Percentiles rank a stretch among this genome's conserved stretches.
These are phyloP conservation scores for Strigamia transsilvanica DNA, from an alignment of 2,888 invertebrate species.

Conservation along the genomic window DNA sequence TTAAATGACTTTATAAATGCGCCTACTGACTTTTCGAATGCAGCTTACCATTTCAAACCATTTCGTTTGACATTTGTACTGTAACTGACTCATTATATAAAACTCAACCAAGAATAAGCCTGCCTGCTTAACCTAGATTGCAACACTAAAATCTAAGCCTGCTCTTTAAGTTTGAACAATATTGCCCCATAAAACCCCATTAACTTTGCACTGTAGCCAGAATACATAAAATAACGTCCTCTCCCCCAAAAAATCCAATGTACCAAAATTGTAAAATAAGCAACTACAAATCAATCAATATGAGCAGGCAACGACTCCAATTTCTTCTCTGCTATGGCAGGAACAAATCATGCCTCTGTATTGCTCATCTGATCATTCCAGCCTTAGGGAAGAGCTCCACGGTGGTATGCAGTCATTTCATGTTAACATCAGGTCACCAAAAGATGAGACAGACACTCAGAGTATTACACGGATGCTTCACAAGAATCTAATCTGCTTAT, in stretches of 20 bases:
- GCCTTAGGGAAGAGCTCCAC: constrained; percentile 1
- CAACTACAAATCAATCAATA: constrained; percentile 21
- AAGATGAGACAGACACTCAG: constrained; percentile 32
- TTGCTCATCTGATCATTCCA: constrained; percentile 27
- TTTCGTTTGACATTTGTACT: too few relatives aligned
- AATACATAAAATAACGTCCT: background rate
- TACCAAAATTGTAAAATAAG: constrained; percentile 27
- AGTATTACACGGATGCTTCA: constrained; percentile 43
- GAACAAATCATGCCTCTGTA: constrained; percentile 33
- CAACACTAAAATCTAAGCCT: too few relatives aligned
- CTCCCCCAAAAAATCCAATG: background rate
- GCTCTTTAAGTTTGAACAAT: too few relatives aligned
- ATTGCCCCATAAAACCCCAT: too few relatives aligned
- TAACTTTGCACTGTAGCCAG: too few relatives aligned
- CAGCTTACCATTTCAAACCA: too few relatives aligned
- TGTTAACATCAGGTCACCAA: constrained; percentile 49
- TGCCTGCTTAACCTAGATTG: too few relatives aligned
- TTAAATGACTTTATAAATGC: too few relatives aligned
- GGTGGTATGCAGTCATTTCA: constrained; percentile 38
- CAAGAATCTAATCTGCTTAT: constrained; percentile 48
- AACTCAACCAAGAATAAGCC: too few relatives aligned
- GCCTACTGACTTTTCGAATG: too few relatives aligned
- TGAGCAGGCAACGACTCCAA: background rate
- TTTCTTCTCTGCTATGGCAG: background rate
- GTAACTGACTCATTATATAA: too few relatives aligned